Base-by-base conservation (phyloP, 2,797 vertebrate genomes). In the Sebastes reedi region DNA sequence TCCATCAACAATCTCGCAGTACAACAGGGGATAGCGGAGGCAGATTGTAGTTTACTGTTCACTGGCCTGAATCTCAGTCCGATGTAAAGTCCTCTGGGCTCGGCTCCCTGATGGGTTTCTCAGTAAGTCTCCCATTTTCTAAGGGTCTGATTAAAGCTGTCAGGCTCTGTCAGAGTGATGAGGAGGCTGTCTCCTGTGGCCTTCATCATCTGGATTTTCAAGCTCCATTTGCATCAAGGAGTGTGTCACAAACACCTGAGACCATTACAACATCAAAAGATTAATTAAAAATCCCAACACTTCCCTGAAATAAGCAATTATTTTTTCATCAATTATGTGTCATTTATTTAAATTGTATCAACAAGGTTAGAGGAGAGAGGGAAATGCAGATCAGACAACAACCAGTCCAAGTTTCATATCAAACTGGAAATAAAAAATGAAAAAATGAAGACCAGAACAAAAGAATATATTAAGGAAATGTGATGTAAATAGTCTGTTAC, bases 1-100 rank as follows among this genome's bases (percentile, higher is more conserved):
- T 75, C 62, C 69, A 64, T 74, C 75, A 83, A 55, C 54, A 5
- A 2, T 80, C 20, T 72, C 20, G 20, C 39, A 11, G 62, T 30
- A 29, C 77, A 75, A 16, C 68, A 22, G 79, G 62, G 82, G 58
- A 79, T 2, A 30, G 7, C 12, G 0, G 32, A 69, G 80, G 46
- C 85, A 90, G 87, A 71, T 72, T 83, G 74, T 74, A 58, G 58
- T 89, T 90, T 39, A 36, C 86, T 79, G 91, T 82, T 92, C 91
- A 87, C 39, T 89, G 87, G 75, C 22, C 79, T 86, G 87, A 67
- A 85, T 90, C 87, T 68, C 30, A 72, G 60, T 69, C 36, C 65
- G 36, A 79, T 61, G 20, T 55, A 22, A 69, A 67, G 32, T 83
- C 85, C 77, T 75, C 61, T 59, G 80, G 42, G 88, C 62, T 75